phyloP scores from a whole-genome alignment of 2,797 vertebrate species.

The Trematocara caparti region DNA sequence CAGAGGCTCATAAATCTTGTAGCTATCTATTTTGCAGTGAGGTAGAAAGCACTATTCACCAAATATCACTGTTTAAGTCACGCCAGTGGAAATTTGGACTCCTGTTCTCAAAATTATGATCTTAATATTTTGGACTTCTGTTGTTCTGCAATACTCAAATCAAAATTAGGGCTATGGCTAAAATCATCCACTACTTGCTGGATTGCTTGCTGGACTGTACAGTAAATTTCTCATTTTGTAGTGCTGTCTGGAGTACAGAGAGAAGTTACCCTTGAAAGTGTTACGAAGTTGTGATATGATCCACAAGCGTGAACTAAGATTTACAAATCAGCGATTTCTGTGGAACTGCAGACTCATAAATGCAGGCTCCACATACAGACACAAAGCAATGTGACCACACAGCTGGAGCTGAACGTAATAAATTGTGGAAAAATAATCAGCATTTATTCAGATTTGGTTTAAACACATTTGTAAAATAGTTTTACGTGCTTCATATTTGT shows the following conservation, averaged over 20 bases:
- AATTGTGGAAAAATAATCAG: not conserved
- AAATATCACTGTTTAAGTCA: not conserved
- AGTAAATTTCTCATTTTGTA: not conserved
- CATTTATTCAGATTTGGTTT: not conserved
- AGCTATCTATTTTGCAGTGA: not conserved
- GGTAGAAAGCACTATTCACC: fast-evolving
- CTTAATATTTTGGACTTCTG: not conserved
- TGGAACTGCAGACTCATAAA: not conserved
- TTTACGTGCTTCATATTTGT: not conserved
- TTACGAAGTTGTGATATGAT: not conserved
- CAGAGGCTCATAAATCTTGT: not conserved
- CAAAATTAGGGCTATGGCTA: not conserved
- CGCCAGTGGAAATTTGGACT: not conserved
- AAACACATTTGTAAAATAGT: not conserved
- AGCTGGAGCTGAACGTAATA: not conserved
- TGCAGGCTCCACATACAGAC: not conserved
- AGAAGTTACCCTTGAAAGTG: not conserved
- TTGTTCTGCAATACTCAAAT: not conserved
- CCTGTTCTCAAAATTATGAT: not conserved
- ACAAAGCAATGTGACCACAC: not conserved
- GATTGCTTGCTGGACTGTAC: not conserved
- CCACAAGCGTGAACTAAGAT: not conserved
- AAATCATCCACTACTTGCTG: not conserved
- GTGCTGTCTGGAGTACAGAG: fast-evolving
- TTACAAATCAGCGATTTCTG: not conserved